These are phyloP conservation scores for Hippoglossus stenolepis DNA, from an alignment of 2,113 vertebrate genomes.

Conservation along the genomic window DNA sequence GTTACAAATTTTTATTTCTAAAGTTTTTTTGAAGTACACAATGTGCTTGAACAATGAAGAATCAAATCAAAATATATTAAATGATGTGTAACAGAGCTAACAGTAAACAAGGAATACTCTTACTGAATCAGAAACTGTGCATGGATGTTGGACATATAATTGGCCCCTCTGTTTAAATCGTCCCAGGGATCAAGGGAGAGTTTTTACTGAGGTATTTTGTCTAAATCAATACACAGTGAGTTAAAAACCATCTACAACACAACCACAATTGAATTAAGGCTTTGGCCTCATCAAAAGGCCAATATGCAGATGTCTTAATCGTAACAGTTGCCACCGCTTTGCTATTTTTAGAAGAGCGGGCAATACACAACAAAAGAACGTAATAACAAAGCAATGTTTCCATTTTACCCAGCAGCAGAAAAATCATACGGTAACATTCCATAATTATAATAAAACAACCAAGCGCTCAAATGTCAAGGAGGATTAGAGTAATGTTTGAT, in stretches of 20 bases:
- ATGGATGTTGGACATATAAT: too few species aligned
- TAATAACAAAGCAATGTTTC: constrained; percentile 31
- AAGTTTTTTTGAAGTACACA: too few species aligned
- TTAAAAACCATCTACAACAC: not conserved
- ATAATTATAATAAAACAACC: constrained; percentile 53
- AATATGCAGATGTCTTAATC: not conserved
- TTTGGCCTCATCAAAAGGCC: constrained; percentile 19
- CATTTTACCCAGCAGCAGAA: constrained; percentile 18
- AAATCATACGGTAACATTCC: constrained; percentile 34
- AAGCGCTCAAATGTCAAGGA: constrained; percentile 48
- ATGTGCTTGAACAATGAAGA: too few species aligned
- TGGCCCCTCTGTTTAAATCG: too few species aligned
- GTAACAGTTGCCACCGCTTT: not conserved
- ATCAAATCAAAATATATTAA: too few species aligned
- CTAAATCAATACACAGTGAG: constrained; percentile 21
- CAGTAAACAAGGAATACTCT: too few species aligned
- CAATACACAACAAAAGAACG: constrained; percentile 7
- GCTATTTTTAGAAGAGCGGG: constrained; percentile 21
- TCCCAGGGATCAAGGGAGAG: not conserved
- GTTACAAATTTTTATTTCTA: too few species aligned
- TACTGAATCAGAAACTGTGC: too few species aligned
- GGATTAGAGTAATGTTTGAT: constrained; percentile 58
- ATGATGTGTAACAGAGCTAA: too few species aligned
- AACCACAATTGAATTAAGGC: not conserved
- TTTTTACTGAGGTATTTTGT: constrained; percentile 13